Base-by-base conservation (phyloP, 2,113 vertebrate species). In the Balaenoptera acutorostrata region DNA sequence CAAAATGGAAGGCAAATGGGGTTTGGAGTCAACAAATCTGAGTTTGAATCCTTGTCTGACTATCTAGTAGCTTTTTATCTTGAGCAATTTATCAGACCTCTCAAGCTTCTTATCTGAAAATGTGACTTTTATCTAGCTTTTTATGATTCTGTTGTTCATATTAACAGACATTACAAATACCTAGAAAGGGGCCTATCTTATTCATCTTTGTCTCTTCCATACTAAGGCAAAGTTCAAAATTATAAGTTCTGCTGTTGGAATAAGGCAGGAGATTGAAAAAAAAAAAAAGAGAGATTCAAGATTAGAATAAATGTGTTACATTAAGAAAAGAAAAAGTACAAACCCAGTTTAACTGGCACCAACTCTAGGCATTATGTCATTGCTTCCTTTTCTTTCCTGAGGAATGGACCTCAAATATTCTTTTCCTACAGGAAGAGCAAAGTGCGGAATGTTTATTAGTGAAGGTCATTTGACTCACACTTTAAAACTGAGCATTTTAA, bases 101-200 rank as follows among this genome's bases (percentile, higher is more conserved):
- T 89, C 66, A 57, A 95, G 66, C 31, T 64, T 94, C 75, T 90
- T 87, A 84, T 59, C 57, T 68, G 89, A 94, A 88, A 94, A 80
- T 87, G 77, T 88, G 90, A 90, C 69, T 74, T 52, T 90, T 93
- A 88, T 66, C 86, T 88, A 81, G 52, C 33, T 59, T 86, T 84
- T 81, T 77, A 93, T 69, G 59, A 66, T 66, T 90, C 20, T 90
- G 64, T 83, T 71, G 88, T 96, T 93, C 66, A 46, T 18, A 77
- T 68, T 88, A 44, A 64, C 29, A 90, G 44, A 82, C 6, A 21
- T 3, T 6, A 25, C n/a, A 96, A 82, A 95, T 36, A 66, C 71
- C 64, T 44, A 59, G 36, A 93, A 96, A 96, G 81, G 39, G 29
- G 44, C 33, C 88, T 39, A 20, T 84, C 74, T 80, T 91, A 63